Evolutionary conservation across 2,113 vertebrate genomes (phyloP).

Genomic region (Peucedramus taeniatus): DNA sequence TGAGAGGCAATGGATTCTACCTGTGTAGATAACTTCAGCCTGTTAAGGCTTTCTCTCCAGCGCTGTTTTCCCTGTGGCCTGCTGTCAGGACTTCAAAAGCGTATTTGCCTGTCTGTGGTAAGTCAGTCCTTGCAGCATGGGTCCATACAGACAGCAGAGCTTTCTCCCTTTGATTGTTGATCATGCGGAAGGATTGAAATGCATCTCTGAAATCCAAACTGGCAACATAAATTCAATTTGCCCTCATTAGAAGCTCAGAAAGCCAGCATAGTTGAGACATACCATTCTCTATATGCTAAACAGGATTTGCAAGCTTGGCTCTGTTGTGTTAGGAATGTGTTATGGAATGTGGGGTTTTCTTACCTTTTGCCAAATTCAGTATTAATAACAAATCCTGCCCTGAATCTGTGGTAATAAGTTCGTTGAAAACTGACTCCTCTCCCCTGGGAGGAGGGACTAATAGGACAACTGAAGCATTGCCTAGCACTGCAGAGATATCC

Average conservation of each 20-base stretch:
- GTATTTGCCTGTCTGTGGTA: neutral
- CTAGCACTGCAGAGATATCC: neutral
- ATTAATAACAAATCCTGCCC: slow-evolving; percentile 13
- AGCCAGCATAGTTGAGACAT: neutral
- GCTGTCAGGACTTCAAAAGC: slow-evolving; percentile 16
- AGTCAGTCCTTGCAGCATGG: neutral
- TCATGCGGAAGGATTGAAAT: neutral
- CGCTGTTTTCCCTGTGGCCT: slow-evolving; percentile 8
- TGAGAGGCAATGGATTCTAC: neutral
- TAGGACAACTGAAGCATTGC: slow-evolving; percentile 11
- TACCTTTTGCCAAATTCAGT: slow-evolving; percentile 24
- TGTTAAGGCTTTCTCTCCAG: slow-evolving; percentile 30
- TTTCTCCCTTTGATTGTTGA: neutral
- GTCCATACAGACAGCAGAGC: neutral
- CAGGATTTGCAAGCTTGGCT: neutral
- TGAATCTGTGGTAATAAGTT: neutral
- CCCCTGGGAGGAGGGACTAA: neutral
- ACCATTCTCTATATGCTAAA: neutral
- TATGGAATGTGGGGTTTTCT: neutral
- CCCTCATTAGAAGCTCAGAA: slow-evolving; percentile 28
- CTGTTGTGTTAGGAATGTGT: neutral
- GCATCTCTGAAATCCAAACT: slow-evolving; percentile 31
- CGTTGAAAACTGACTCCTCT: slow-evolving; percentile 13
- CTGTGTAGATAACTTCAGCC: slow-evolving; percentile 27
- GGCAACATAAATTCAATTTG: slow-evolving; percentile 16